Base-by-base conservation (phyloP, 2,888 invertebrate genomes). In the Sesamia inferens region DNA sequence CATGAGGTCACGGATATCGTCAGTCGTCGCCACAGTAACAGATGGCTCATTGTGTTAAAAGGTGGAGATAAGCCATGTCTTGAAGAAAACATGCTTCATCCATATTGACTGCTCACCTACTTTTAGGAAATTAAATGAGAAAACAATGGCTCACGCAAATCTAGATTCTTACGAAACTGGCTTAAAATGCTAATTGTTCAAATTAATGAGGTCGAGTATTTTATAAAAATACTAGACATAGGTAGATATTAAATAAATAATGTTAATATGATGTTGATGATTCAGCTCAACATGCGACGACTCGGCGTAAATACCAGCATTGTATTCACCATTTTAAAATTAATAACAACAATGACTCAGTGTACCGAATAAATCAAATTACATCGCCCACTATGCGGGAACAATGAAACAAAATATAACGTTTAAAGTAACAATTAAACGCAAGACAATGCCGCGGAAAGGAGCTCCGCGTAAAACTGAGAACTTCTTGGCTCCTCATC, bases 401-500 rank as follows among this genome's bases (percentile, higher is more conserved):
- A 95, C 94, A 95, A 95, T 94, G 92, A 92, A 90, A 91, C 93
- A 90, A 92, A 94, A 92, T 92, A 91, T 92, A 91, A 89, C 92
- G 93, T 93, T 94, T 94, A 94, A 94, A 94, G 92, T 92, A 91
- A 93, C 94, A 94, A 95, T 95, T 94, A 94, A 89, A 92, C 90
- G 88, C 87, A 88, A 94, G 92, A 96, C 95, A 96, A 96, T 94
- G 91, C 85, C 85, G 82, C 83, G 74, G 88, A 86, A 91, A 91
- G 90, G 90, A 89, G 90, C 90, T 84, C 80, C 71, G 85, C 88
- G 90, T 88, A 88, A 89, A 92, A 92, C 92, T 90, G 88, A 86
- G 90, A 90, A 93, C 92, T 90, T 92, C 88, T 88, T 89, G 89
- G 88, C 84, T 88, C 87, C 93, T 94, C 94, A 96, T 95, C 95